phyloP scores from a whole-genome alignment of 1,140 invertebrate species.

The Dinoponera quadriceps region DNA sequence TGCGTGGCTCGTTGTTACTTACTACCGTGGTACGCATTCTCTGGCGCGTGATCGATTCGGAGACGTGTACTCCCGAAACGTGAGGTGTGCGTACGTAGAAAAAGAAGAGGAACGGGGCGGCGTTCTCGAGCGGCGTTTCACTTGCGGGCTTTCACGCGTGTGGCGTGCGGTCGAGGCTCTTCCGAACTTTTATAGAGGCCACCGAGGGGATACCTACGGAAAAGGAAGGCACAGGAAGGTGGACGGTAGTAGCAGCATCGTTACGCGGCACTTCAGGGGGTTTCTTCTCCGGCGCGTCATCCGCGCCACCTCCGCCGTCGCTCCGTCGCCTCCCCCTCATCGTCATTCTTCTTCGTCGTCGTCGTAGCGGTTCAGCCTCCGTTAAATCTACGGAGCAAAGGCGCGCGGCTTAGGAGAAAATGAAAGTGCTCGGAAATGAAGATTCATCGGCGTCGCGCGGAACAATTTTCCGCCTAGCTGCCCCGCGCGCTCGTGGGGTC shows the following conservation, averaged over 20 bases:
- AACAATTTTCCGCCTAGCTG: slow-evolving; percentile 24
- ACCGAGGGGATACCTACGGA: slow-evolving; percentile 53
- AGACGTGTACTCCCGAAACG: slow-evolving; percentile 45
- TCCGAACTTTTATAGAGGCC: slow-evolving; percentile 61
- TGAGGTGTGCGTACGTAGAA: slow-evolving; percentile 55
- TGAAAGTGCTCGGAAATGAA: slow-evolving; percentile 51
- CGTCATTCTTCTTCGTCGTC: background rate
- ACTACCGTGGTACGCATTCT: slow-evolving; percentile 51
- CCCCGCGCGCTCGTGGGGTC: too few species aligned
- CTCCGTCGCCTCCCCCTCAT: background rate
- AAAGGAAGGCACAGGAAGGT: slow-evolving; percentile 59
- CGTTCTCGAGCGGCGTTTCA: slow-evolving; percentile 47
- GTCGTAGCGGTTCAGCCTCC: too few species aligned
- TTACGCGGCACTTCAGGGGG: slow-evolving; percentile 24
- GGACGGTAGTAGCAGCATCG: slow-evolving; percentile 9
- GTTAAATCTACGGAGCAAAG: slow-evolving; percentile 20
- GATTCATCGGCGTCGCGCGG: slow-evolving; percentile 53
- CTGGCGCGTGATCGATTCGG: background rate
- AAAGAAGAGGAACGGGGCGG: slow-evolving; percentile 38
- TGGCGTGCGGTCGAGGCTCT: slow-evolving; percentile 51
- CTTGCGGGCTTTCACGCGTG: slow-evolving; percentile 59
- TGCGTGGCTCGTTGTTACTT: slow-evolving; percentile 10
- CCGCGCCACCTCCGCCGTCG: background rate
- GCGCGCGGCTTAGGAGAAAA: slow-evolving; percentile 50
- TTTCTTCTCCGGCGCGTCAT: slow-evolving; percentile 7